phyloP scores from a whole-genome alignment of 1,140 invertebrate genomes.

The Oryzaephilus surinamensis region DNA sequence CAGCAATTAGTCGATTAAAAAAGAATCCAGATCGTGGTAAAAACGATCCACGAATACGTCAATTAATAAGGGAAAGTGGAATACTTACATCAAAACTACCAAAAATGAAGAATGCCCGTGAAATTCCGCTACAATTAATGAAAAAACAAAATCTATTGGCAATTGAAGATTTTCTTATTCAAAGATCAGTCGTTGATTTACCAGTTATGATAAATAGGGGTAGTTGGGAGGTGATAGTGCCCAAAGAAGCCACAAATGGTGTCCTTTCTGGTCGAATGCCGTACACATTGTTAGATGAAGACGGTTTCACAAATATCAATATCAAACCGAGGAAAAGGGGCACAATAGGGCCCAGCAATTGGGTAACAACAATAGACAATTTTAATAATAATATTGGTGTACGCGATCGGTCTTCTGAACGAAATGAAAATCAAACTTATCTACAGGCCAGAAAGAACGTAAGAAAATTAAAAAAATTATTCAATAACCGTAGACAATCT shows the following conservation, averaged over 20 bases:
- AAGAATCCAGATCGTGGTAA: slow-evolving; percentile 54
- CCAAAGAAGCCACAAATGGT: slow-evolving; percentile 57
- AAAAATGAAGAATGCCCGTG: slow-evolving; percentile 32
- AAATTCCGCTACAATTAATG: slow-evolving; percentile 54
- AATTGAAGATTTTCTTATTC: slow-evolving; percentile 62
- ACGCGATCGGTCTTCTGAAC: slow-evolving; percentile 14
- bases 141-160: slow-evolving; percentile 56
- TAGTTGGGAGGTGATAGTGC: slow-evolving; percentile 65
- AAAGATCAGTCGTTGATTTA: slow-evolving; percentile 39
- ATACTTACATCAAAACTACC: slow-evolving; percentile 41
- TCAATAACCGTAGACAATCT: slow-evolving; percentile 20
- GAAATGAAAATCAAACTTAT: slow-evolving; percentile 17
- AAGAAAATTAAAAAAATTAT: slow-evolving; percentile 24
- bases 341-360: slow-evolving; percentile 48
- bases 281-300: slow-evolving; percentile 66
- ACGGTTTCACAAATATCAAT: slow-evolving; percentile 59
- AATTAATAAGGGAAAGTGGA: slow-evolving; percentile 59
- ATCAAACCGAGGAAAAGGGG: slow-evolving; percentile 68
- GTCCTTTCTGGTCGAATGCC: slow-evolving; percentile 64
- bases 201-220: slow-evolving; percentile 65
- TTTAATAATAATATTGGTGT: slow-evolving; percentile 25
- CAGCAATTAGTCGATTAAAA: slow-evolving; percentile 48
- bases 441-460: slow-evolving; percentile 24
- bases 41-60: slow-evolving; percentile 53
- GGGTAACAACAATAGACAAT: slow-evolving; percentile 43